These are phyloP conservation scores for Brenthis hecate DNA, from an alignment of 2,888 invertebrate genomes.

Conservation along the genomic window DNA sequence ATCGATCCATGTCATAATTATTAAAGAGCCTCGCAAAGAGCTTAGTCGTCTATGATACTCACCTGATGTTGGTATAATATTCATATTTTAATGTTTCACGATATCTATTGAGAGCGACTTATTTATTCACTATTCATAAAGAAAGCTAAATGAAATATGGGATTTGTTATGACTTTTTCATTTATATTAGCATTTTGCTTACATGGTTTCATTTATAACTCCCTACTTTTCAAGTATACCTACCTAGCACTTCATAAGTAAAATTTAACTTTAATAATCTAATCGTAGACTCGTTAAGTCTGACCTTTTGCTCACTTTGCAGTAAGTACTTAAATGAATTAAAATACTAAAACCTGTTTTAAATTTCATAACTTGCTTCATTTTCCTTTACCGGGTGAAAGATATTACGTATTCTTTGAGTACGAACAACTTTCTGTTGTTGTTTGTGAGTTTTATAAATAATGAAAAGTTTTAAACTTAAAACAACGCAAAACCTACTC, in stretches of 20 bases:
- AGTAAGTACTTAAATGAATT: slow-evolving; percentile 25
- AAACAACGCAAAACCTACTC: slow-evolving; percentile 21
- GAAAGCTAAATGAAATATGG: too few species aligned
- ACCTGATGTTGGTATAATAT: slow-evolving; percentile 28
- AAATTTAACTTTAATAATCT: too few species aligned
- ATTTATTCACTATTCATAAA: neutral
- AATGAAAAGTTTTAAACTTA: slow-evolving; percentile 27
- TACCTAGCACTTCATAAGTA: too few species aligned
- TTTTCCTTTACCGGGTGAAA: slow-evolving; percentile 28
- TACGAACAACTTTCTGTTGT: slow-evolving; percentile 27
- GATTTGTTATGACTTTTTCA: too few species aligned
- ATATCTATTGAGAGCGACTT: neutral
- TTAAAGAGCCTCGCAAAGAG: slow-evolving; percentile 47
- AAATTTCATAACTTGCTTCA: slow-evolving; percentile 35
- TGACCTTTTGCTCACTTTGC: neutral
- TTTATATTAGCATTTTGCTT: too few species aligned
- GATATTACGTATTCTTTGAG: slow-evolving; percentile 33
- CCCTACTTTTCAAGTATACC: too few species aligned
- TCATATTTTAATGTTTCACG: slow-evolving; percentile 21
- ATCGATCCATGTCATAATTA: slow-evolving; percentile 54
- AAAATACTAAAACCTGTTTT: slow-evolving; percentile 30
- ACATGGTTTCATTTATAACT: too few species aligned
- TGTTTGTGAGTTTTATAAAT: slow-evolving; percentile 31
- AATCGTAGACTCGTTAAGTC: neutral
- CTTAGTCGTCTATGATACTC: slow-evolving; percentile 31